phyloP scores from a whole-genome alignment of 2,888 invertebrate species.

The Megastigmus dorsalis region DNA sequence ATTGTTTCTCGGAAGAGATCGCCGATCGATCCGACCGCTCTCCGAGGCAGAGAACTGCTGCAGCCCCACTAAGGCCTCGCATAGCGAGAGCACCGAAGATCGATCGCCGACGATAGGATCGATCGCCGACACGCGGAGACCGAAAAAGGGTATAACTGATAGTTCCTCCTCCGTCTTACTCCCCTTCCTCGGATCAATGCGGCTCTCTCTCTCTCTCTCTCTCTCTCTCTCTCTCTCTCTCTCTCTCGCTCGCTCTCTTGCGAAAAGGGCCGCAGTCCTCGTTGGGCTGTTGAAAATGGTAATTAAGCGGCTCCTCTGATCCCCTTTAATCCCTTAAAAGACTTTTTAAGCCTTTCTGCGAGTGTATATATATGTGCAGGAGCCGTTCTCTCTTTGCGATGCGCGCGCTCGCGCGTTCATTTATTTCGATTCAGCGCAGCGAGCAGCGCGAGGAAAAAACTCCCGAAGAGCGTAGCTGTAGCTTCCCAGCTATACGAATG shows the following conservation, averaged over 20 bases:
- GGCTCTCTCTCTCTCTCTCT: neutral
- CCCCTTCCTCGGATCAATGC: too few relatives aligned
- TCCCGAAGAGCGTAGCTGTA: too few relatives aligned
- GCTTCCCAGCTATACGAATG: too few relatives aligned
- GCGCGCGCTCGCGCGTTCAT: neutral
- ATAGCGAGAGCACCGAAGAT: slow-evolving; percentile 69
- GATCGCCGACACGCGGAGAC: slow-evolving; percentile 58
- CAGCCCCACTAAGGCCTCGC: slow-evolving; percentile 62
- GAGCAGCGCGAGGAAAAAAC: slow-evolving; percentile 27
- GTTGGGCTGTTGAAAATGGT: slow-evolving; percentile 49
- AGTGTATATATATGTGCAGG: neutral
- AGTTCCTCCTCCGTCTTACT: neutral
- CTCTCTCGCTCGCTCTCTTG: slow-evolving; percentile 12
- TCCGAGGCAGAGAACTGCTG: too few relatives aligned
- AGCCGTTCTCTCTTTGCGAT: too few relatives aligned
- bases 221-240: neutral
- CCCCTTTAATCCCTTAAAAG: slow-evolving; percentile 51
- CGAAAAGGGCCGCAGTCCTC: slow-evolving; percentile 29
- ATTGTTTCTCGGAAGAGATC: slow-evolving; percentile 52
- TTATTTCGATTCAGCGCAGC: slow-evolving; percentile 5
- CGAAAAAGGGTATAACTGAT: slow-evolving; percentile 44
- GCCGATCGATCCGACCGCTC: slow-evolving; percentile 66
- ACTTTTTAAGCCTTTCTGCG: slow-evolving; percentile 45
- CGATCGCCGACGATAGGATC: slow-evolving; percentile 72
- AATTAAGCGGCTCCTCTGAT: slow-evolving; percentile 54